Conservation (phyloP, 2,888 invertebrate genomes). For the Onchidella celtica region DNA sequence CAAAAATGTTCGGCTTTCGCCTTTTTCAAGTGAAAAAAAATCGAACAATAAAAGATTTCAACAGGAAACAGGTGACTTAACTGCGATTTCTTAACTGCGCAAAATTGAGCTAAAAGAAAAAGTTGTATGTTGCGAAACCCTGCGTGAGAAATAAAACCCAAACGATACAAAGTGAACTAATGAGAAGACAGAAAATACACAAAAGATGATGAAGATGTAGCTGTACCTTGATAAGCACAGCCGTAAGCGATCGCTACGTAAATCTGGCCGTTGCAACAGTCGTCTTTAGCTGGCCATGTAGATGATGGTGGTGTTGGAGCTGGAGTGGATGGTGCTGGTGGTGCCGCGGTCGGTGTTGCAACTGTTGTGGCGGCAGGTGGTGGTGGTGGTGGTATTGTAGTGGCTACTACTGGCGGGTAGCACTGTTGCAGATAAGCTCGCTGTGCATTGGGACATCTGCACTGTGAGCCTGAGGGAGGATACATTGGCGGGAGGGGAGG, state of each 20-base stretch:
- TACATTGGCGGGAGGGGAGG: no score
- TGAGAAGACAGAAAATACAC: no score
- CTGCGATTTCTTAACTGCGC: no score
- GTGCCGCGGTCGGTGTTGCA: neutral
- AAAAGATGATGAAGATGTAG: no score
- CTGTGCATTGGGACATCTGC: neutral
- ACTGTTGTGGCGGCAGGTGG: neutral
- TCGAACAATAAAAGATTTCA: no score
- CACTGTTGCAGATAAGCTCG: neutral
- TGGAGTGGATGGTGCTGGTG: neutral
- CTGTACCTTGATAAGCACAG: neutral
- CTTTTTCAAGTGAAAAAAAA: no score
- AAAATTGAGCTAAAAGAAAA: no score
- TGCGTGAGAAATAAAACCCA: no score
- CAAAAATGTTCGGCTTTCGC: no score
- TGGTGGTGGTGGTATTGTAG: slow-evolving; percentile 1
- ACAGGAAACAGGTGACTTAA: no score
- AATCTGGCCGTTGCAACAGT: neutral
- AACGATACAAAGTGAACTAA: no score
- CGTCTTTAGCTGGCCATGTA: neutral
- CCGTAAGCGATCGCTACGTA: neutral
- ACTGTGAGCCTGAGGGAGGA: neutral
- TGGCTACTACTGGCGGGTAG: neutral
- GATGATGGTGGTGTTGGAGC: neutral
- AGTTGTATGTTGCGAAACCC: no score